A percentile compares a stretch with the other conserved stretches of the same genome.
These are phyloP conservation scores for Xyliphius kryptos DNA, from an alignment of 2,113 vertebrate species.

Conservation along the genomic window DNA sequence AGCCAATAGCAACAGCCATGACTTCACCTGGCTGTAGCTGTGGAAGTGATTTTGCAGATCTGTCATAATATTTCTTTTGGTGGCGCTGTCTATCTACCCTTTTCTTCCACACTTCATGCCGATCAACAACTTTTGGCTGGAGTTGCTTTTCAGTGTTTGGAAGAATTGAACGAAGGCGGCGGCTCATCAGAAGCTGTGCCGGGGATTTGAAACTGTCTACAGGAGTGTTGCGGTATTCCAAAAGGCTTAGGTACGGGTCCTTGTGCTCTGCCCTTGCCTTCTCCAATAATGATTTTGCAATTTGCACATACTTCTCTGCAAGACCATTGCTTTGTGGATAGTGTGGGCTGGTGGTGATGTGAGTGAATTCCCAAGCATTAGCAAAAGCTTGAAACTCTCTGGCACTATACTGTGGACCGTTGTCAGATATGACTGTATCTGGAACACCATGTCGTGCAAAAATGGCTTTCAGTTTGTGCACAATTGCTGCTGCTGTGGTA, in stretches of 20 bases:
- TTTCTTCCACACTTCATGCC: neutral
- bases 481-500: slow-evolving; percentile 4
- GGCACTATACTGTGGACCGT: neutral
- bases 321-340: neutral
- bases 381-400: neutral
- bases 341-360: neutral
- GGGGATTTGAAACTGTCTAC: slow-evolving; percentile 21
- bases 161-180: neutral
- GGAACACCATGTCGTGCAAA: slow-evolving; percentile 15
- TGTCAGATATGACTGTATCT: neutral
- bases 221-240: slow-evolving; percentile 25
- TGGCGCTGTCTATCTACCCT: slow-evolving; percentile 2
- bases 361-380: neutral
- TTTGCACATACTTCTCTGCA: neutral
- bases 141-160: slow-evolving; percentile 31
- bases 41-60: slow-evolving; percentile 10
- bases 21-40: slow-evolving; percentile 1
- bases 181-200: slow-evolving; percentile 25
- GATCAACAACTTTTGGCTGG: neutral
- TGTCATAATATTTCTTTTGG: slow-evolving; percentile 33
- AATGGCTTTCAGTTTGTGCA: neutral
- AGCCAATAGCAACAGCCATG: no score
- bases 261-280: slow-evolving; percentile 19
- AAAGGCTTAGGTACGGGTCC: slow-evolving; percentile 18
- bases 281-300: neutral